Evolutionary conservation across 2,888 invertebrate genomes (phyloP), one percentile per base, ranked within the genome.

Genomic region (Melanophora roralis): DNA sequence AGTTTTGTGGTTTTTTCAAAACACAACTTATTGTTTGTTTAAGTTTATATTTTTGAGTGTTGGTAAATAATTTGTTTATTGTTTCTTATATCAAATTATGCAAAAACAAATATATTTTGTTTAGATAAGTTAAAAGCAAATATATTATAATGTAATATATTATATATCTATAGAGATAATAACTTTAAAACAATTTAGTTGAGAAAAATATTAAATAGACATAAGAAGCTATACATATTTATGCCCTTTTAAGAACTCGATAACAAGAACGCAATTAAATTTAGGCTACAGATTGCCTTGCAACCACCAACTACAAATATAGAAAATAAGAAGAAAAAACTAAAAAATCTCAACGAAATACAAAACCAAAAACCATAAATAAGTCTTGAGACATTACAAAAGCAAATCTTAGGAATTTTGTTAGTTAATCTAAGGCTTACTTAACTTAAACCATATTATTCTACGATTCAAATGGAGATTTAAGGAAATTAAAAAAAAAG

Each of bases 401-500:
- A 40, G 49, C 32, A 64, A 73, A 57, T 47, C 64, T 47, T 38
- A 47, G 38, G 55, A 64, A 73, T 36, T 62, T 55, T 53, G 51
- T 72, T 16, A 62, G 53, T 55, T 72, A 55, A 64, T 51, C 43
- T 45, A 19, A 64, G 57, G 55, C 45, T 64, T 38, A 27, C 21
- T 21, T 23, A 59, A 49, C 57, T 49, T 34, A 62, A 51, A 43
- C 34, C 60, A 53, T 43, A 43, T 62, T 43, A 43, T 34, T 34
- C 49, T 27, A 43, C 23, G 49, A 43, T 38, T 40, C 19, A 9
- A 38, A 19, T 23, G 9, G 45, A 51, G 11, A 21, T 38, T 49
- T 14, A 62, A 71, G 53, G 34, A 64, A 72, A 72, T 53, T 51
- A 51, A 36, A 64, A 72, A 72, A 51, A 55, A 55, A 34, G 40